These are phyloP conservation scores for Glyptemys insculpta DNA, from an alignment of 2,797 vertebrate species.

Conservation along the genomic window DNA sequence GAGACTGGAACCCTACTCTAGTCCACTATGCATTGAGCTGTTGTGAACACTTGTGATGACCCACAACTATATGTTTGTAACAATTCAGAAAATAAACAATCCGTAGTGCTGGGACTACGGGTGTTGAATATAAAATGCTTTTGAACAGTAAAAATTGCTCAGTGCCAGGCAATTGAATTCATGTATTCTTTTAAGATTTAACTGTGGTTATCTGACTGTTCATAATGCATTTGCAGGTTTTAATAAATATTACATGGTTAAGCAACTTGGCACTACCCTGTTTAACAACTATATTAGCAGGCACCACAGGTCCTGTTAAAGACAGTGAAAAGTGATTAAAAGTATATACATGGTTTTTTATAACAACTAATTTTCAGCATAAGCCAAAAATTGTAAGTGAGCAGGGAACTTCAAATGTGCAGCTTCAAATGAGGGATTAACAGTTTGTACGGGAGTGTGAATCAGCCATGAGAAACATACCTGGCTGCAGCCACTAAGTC, in stretches of 20 bases:
- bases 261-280: not conserved
- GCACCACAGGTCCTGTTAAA: not conserved
- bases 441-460: not conserved
- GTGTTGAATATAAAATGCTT: not conserved
- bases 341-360: not conserved
- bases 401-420: not conserved
- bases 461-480: not conserved
- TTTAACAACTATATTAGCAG: not conserved
- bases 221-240: not conserved
- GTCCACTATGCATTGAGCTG: accelerated
- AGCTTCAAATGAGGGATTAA: not conserved
- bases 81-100: not conserved
- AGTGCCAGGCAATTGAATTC: not conserved
- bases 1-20: accelerated
- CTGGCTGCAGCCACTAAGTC: not conserved
- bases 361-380: not conserved
- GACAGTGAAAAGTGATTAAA: not conserved
- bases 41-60: not conserved
- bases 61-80: not conserved
- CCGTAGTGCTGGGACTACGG: not conserved
- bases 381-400: not conserved
- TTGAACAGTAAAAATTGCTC: not conserved
- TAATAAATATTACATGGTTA: not conserved
- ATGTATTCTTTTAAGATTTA: not conserved
- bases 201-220: accelerated